Evolutionary conservation across 1,140 invertebrate species (phyloP), one percentile per base, ranked within the genome.

Genomic region (Myzus persicae): DNA sequence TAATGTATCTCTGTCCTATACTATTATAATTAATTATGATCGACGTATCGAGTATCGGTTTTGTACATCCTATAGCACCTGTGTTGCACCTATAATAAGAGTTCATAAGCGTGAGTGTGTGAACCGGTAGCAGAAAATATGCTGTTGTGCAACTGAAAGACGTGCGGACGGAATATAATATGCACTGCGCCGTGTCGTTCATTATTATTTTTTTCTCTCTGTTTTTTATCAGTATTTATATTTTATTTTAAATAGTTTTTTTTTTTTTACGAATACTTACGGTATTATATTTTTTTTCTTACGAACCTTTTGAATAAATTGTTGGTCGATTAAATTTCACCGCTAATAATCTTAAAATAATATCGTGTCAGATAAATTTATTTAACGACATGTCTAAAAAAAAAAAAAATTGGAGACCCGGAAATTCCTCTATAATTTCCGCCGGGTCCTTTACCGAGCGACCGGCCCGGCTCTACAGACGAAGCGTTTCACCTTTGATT

Each of bases 401-500:
- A 40, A 26, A 90, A 26, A 36, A 90, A 54, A 90, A 54, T 48
- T 48, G 24, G 9, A 85, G 24, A 48, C n/a, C 48, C 36, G 88
- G 88, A 54, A 89, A 54, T 89, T 54, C 9, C 48, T 5, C 22
- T 22, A 26, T 54, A 40, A 89, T 89, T 54, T 38, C 36, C 2
- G 46, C 51, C 46, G n/a, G 46, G 36, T 51, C 31, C 31, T 46
- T 44, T 82, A 82, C 76, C 11, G 18, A 5, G 20, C 36, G 59
- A 14, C 59, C 14, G 14, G n/a, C 5, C 59, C 14, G 14, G n/a
- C 5, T 67, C n/a, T 81, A 2, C 22, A 14, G 38, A 36, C 20
- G 24, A 84, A 84, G 24, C 82, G 82, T 87, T 46, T 87, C 85
- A 85, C 84, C 84, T 18, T 46, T n/a, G 85, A 48, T 87, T 85